A percentile compares a stretch with the other conserved stretches of the same genome.
These are phyloP conservation scores for Rhyacichthys aspro DNA, from an alignment of 2,797 vertebrate species.

Conservation along the genomic window DNA sequence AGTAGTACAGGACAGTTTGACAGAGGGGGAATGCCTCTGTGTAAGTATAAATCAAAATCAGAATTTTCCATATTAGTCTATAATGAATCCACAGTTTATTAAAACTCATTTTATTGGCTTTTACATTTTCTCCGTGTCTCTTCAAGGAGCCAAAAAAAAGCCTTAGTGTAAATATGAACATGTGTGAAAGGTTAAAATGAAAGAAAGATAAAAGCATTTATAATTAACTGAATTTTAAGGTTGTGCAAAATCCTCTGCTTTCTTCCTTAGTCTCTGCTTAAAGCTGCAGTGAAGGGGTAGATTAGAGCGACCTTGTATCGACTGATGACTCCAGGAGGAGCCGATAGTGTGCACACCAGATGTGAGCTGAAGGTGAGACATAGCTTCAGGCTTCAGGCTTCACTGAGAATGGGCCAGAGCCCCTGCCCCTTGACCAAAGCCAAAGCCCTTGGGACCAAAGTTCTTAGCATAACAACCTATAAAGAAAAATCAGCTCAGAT, in stretches of 20 bases:
- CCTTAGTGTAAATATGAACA: no score
- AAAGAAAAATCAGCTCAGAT: constrained; percentile 14
- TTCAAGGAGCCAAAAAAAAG: no score
- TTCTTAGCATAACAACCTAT: constrained; percentile 96
- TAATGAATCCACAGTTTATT: no score
- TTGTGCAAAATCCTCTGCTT: constrained; percentile 7
- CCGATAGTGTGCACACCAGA: constrained; percentile 27
- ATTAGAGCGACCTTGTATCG: constrained; percentile 8
- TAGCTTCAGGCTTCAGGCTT: constrained; percentile 49
- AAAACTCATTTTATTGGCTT: no score
- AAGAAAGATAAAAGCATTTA: constrained; percentile 14
- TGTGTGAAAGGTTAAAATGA: neutral
- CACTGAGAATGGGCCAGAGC: constrained; percentile 91
- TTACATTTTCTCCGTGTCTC: no score
- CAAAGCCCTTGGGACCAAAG: constrained; percentile 97
- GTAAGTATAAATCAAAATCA: no score
- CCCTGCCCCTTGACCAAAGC: constrained; percentile 94
- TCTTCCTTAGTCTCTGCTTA: constrained; percentile 19
- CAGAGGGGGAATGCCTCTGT: no score
- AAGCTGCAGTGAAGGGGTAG: constrained; percentile 35
- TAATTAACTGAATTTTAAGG: constrained; percentile 12
- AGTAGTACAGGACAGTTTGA: no score
- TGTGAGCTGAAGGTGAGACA: constrained; percentile 7
- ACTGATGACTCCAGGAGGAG: constrained; percentile 29
- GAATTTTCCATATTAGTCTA: no score